Percentiles rank a stretch among this genome's conserved stretches.
phyloP scores from a whole-genome alignment of 2,113 vertebrate genomes.

The Camelus bactrianus region DNA sequence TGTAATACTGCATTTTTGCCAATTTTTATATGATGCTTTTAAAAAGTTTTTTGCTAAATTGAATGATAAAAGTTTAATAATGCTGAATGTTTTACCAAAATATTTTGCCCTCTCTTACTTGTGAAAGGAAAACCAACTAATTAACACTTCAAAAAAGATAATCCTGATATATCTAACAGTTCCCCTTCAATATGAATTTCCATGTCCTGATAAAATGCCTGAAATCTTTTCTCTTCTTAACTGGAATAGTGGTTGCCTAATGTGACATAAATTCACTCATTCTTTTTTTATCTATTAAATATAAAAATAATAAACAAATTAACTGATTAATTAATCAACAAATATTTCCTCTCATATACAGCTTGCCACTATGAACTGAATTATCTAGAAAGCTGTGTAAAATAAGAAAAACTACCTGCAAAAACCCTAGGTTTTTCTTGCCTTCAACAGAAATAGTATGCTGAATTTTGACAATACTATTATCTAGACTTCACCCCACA shows the following conservation, averaged over 20 bases:
- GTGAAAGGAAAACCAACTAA: neutral
- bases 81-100: neutral
- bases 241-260: neutral
- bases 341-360: neutral
- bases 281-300: neutral
- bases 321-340: neutral
- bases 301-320: neutral
- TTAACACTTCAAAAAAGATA: neutral
- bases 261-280: neutral
- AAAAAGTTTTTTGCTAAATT: constrained; percentile 31
- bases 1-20: neutral
- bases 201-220: neutral
- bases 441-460: neutral
- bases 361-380: neutral
- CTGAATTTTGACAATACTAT: neutral
- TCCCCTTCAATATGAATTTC: neutral
- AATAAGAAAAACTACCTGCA: neutral
- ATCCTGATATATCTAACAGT: neutral
- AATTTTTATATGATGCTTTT: neutral
- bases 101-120: neutral
- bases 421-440: neutral
- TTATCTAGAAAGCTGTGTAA: neutral
- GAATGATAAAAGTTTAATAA: neutral
- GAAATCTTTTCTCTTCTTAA: neutral
- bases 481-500: neutral